Base-by-base conservation (phyloP, 2,797 vertebrate genomes). In the Takifugu rubripes region DNA sequence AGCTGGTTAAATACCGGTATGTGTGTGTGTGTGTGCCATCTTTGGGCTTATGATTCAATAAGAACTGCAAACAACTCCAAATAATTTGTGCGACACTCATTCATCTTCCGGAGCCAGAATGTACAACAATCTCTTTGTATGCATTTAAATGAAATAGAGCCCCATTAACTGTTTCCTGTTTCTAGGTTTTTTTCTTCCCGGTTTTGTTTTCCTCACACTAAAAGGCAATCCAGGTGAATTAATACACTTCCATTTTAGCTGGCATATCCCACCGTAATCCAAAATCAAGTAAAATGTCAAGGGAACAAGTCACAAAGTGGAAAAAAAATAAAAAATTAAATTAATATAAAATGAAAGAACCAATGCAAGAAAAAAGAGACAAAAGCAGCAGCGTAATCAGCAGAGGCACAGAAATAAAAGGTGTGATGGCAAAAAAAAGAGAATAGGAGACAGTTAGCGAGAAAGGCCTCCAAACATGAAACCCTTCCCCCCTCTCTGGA, bases 171-270 rank as follows among this genome's bases (percentile, higher is more conserved):
- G 56, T 59, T 64, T 68, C 57, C 47, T 53, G 45, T 56, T 45
- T 3, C 36, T 12, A 40, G 36, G 2, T 7, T 45, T 60, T 25
- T 66, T 52, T 15, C 53, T 29, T 62, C 40, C 56, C 57, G 33
- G 7, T 51, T 25, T 24, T 43, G 3, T 27, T 45, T 63, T 53
- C 43, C 60, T 77, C 58, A 53, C 50, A 42, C 61, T 68, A 52
- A 72, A 91, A 91, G 88, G 89, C 88, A 87, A 68, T 79, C 72
- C 68, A 77, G 82, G 86, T 88, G 84, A 86, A 75, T 73, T 16
- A 72, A 79, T 73, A 56, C 17, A 61, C 56, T 46, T 45, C 44
- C 17, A 7, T 46, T 21, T n/a, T n/a, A 43, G 70, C 55, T 64
- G 56, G 63, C 61, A 73, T 55, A 50, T 49, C 54, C 53, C 57